phyloP scores from a whole-genome alignment of 2,888 invertebrate species.

The Glaucopsyche alexis region DNA sequence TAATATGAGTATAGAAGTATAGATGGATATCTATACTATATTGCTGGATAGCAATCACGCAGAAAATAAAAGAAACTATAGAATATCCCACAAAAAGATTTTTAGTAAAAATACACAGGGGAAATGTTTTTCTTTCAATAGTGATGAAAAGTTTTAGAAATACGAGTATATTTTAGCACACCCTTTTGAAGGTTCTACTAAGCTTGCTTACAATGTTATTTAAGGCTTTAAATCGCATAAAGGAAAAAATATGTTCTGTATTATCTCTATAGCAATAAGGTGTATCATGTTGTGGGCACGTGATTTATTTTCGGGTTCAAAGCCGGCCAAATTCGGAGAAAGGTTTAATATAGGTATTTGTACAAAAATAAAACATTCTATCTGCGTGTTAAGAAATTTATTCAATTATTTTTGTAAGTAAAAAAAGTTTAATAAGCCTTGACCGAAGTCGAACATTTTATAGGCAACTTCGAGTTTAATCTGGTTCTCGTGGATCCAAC shows the following conservation, averaged over 20 bases:
- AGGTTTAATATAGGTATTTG: neutral
- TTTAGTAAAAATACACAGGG: too few species aligned
- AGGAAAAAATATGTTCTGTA: slow-evolving; percentile 4
- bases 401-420: slow-evolving; percentile 2
- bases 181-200: neutral
- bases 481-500: neutral
- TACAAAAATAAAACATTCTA: neutral
- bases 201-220: neutral
- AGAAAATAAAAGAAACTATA: too few species aligned
- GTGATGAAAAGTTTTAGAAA: too few species aligned
- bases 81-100: too few species aligned
- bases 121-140: too few species aligned
- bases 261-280: neutral
- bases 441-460: neutral
- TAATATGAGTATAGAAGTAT: too few species aligned
- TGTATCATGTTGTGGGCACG: neutral
- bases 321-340: neutral
- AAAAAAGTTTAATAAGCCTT: slow-evolving; percentile 1
- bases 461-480: neutral
- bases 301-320: neutral
- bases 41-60: too few species aligned
- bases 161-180: too few species aligned
- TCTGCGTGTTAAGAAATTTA: neutral
- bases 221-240: neutral
- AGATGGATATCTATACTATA: too few species aligned